phyloP scores from a whole-genome alignment of 2,888 invertebrate genomes.

The Ornithoptera alexandrae region DNA sequence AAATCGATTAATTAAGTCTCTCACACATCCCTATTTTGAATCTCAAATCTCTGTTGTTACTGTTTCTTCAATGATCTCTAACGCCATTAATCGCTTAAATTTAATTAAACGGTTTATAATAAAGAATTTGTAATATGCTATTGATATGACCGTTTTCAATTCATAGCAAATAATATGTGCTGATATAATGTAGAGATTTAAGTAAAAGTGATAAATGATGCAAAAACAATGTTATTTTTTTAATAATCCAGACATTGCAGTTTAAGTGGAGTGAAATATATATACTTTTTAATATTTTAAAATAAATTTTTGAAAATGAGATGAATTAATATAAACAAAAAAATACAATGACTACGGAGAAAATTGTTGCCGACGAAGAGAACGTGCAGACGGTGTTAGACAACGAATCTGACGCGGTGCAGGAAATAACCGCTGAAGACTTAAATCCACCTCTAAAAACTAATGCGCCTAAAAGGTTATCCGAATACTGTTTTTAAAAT shows the following conservation, averaged over 20 bases:
- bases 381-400: background rate
- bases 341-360: slow-evolving; percentile 22
- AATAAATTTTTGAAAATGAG: background rate
- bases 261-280: background rate
- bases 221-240: background rate
- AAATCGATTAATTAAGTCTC: too few relatives aligned
- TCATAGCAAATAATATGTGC: too few relatives aligned
- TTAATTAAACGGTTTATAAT: too few relatives aligned
- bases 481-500: background rate
- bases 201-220: too few relatives aligned
- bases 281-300: background rate
- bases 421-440: background rate
- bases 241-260: background rate
- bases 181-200: too few relatives aligned
- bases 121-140: too few relatives aligned
- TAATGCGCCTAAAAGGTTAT: slow-evolving; percentile 31
- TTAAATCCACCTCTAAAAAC: slow-evolving; percentile 28
- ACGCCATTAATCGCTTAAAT: too few relatives aligned
- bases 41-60: too few relatives aligned
- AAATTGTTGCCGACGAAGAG: slow-evolving; percentile 36
- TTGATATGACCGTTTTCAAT: too few relatives aligned
- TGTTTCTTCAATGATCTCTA: too few relatives aligned
- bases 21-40: too few relatives aligned
- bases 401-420: background rate
- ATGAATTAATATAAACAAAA: background rate